Conservation (phyloP, 2,888 invertebrate species). For the Synergus gifuensis region DNA sequence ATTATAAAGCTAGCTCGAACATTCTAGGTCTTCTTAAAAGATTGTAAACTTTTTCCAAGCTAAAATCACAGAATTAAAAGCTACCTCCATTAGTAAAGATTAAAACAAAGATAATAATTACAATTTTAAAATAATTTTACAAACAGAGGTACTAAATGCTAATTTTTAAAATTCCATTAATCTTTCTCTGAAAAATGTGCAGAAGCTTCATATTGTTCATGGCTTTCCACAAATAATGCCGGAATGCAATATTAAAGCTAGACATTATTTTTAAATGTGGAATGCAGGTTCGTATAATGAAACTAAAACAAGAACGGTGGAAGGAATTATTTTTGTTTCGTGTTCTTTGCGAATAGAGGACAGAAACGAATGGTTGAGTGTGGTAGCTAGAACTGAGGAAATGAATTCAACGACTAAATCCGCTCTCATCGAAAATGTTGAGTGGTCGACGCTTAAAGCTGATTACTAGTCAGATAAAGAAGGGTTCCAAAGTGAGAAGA, state of each 20-base stretch:
- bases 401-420: slow-evolving; percentile 26
- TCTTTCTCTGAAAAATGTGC: neutral
- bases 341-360: neutral
- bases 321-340: neutral
- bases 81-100: neutral
- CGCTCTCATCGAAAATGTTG: slow-evolving; percentile 10
- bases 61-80: neutral
- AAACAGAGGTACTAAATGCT: too few species aligned
- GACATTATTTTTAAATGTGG: neutral
- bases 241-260: neutral
- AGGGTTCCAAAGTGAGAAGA: slow-evolving; percentile 44
- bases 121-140: neutral
- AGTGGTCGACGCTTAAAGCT: slow-evolving; percentile 46
- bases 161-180: neutral
- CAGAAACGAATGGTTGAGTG: slow-evolving; percentile 6
- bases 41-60: neutral
- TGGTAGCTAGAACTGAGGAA: neutral
- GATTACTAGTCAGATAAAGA: slow-evolving; percentile 21
- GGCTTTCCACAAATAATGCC: neutral
- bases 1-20: neutral
- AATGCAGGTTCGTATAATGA: neutral
- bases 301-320: slow-evolving; percentile 4
- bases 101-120: neutral
- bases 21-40: neutral
- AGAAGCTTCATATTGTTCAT: slow-evolving; percentile 4